Evolutionary conservation across 2,888 invertebrate species (phyloP), one percentile per base, ranked within the genome.

Genomic region (Agapostemon virescens): DNA sequence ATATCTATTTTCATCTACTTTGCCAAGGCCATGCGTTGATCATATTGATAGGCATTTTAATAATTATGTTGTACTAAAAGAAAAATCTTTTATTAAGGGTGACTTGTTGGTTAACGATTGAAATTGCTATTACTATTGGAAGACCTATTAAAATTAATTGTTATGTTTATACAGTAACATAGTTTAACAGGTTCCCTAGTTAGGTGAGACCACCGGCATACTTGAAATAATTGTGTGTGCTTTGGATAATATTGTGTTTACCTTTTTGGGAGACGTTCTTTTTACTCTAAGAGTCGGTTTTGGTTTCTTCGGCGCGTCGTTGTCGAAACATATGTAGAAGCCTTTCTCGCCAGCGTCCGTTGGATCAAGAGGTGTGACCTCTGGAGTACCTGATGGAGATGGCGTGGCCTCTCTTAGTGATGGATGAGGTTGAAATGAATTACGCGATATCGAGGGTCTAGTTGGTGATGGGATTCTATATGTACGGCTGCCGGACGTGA

Each of bases 311-410:
- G 98, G 97, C 88, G 96, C 96, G 77, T 97, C 97, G 91, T 97
- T 96, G 91, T 98, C 98, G 92, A 98, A 98, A 70, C 98, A 97
- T 90, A 98, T 97, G 93, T 98, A 98, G 93, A 98, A 98, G 42
- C 97, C 97, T 92, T 97, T 97, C 91, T 97, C 96, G 17, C 89
- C 90, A 20, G 87, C 87, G 80, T 93, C 94, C 17, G 92, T 92
- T 7, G 93, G 90, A 85, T 94, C 94, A 52, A 93, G 92, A 42
- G 93, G 90, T n/a, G 90, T 82, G 89, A 93, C 84, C 92, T 93
- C 88, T 86, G 93, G 86, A 55, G 90, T 79, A 91, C 93, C 78
- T 89, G 92, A 87, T 90, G 90, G 94, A 92, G 90, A 94, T 90
- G 89, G 94, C 93, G 87, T 88, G 61, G 90, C 85, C 88, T 91